Evolutionary conservation across 2,888 invertebrate genomes (phyloP).

Genomic region (Pegoplata infirma): DNA sequence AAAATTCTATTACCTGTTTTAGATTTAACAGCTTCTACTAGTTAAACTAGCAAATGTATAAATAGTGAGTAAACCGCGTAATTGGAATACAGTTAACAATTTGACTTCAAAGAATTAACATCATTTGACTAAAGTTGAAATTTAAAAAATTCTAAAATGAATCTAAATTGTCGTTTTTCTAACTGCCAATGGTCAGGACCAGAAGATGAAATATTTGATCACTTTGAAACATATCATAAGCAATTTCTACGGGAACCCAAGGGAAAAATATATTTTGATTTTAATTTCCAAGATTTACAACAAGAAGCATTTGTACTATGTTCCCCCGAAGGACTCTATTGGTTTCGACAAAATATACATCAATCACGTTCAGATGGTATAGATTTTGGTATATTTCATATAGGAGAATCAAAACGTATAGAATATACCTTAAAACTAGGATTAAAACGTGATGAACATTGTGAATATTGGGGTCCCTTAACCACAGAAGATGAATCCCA

Average conservation of each 20-base stretch:
- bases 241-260: constrained; percentile 58
- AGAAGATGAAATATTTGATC: constrained; percentile 63
- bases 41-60: too few species aligned
- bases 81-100: too few species aligned
- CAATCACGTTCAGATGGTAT: constrained; percentile 26
- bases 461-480: constrained; percentile 57
- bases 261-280: constrained; percentile 57
- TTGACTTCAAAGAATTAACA: too few species aligned
- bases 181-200: constrained; percentile 64
- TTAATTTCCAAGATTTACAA: constrained; percentile 61
- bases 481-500: constrained; percentile 6
- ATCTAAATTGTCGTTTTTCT: constrained; percentile 60
- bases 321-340: constrained; percentile 63
- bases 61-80: too few species aligned
- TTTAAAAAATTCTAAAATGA: background rate
- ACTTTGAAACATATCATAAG: constrained; percentile 63
- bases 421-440: constrained; percentile 64
- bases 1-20: too few species aligned
- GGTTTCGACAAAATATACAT: constrained; percentile 56
- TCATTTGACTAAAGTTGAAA: too few species aligned
- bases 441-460: constrained; percentile 46
- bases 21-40: too few species aligned
- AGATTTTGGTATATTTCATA: constrained; percentile 64
- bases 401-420: constrained; percentile 64
- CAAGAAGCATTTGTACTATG: constrained; percentile 61